A percentile compares a stretch with the other conserved stretches of the same genome.
Conservation (phyloP, 1,140 invertebrate genomes). For the Tetramorium parvispinum region DNA sequence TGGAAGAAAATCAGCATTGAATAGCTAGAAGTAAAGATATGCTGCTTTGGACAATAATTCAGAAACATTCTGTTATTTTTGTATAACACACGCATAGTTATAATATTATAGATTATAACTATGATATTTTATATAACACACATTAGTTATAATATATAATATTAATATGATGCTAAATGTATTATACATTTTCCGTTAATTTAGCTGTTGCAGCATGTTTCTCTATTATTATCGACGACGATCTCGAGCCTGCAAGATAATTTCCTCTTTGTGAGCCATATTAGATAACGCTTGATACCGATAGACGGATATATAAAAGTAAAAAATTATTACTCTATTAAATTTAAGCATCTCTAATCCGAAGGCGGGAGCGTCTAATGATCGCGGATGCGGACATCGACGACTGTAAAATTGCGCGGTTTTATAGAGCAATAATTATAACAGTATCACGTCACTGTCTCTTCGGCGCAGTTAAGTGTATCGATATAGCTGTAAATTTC, state of each 20-base stretch:
- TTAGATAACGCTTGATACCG: background rate
- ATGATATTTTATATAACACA: background rate
- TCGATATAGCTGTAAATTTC: slow-evolving; percentile 9
- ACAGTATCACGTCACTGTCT: slow-evolving; percentile 4
- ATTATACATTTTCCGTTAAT: background rate
- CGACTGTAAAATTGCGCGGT: slow-evolving; percentile 9
- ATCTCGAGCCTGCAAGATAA: background rate
- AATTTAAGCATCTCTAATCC: slow-evolving; percentile 33
- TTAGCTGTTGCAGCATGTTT: background rate
- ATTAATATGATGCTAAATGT: background rate
- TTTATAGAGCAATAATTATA: slow-evolving; percentile 33
- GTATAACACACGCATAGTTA: background rate
- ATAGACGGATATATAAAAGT: background rate
- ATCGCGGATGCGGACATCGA: slow-evolving; percentile 3
- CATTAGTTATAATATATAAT: background rate
- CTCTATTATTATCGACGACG: background rate
- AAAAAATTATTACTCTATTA: slow-evolving; percentile 27
- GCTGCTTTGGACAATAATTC: background rate
- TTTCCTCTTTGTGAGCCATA: background rate
- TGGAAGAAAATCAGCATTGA: background rate
- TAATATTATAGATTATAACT: too few species aligned
- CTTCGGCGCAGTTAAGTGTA: background rate
- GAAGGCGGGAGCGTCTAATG: background rate
- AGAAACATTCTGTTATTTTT: background rate
- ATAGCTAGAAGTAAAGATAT: background rate